Evolutionary conservation across 2,113 vertebrate species (phyloP).

Genomic region (Sander lucioperca): DNA sequence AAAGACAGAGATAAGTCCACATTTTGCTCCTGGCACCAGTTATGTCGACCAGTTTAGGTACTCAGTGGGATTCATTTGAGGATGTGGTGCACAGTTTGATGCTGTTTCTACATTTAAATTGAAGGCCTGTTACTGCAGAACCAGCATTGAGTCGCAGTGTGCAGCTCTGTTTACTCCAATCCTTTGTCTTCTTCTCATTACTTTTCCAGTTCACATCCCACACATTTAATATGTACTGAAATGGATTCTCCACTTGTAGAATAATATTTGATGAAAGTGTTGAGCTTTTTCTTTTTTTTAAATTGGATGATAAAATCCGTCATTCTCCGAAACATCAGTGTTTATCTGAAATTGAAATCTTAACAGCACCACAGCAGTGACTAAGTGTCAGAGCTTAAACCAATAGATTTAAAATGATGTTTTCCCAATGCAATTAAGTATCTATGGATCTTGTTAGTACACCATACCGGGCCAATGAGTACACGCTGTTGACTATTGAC

Average conservation of each 20-base stretch:
- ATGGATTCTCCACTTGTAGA: slow-evolving; percentile 26
- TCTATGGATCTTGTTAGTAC: slow-evolving; percentile 1
- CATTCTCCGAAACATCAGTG: slow-evolving; percentile 7
- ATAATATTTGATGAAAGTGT: slow-evolving; percentile 37
- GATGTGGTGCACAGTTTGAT: not conserved
- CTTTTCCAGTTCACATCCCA: not conserved
- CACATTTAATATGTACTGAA: slow-evolving; percentile 28
- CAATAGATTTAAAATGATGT: slow-evolving; percentile 17
- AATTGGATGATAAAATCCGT: not conserved
- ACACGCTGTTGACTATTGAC: slow-evolving; percentile 21
- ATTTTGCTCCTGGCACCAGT: not conserved
- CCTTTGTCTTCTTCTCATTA: slow-evolving; percentile 30
- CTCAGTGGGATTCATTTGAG: slow-evolving; percentile 2
- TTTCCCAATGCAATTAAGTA: slow-evolving; percentile 13
- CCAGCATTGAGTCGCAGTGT: not conserved
- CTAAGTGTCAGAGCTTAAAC: not conserved
- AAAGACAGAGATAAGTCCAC: not conserved
- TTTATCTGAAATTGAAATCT: slow-evolving; percentile 51
- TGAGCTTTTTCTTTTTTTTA: not conserved
- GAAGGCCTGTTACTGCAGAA: not conserved
- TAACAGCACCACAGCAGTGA: not conserved
- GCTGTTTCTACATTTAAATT: not conserved
- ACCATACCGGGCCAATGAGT: slow-evolving; percentile 3
- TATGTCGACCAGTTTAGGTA: not conserved
- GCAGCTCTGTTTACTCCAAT: not conserved